Base-by-base conservation (phyloP, 2,113 vertebrate species). In the Lophura nycthemera region DNA sequence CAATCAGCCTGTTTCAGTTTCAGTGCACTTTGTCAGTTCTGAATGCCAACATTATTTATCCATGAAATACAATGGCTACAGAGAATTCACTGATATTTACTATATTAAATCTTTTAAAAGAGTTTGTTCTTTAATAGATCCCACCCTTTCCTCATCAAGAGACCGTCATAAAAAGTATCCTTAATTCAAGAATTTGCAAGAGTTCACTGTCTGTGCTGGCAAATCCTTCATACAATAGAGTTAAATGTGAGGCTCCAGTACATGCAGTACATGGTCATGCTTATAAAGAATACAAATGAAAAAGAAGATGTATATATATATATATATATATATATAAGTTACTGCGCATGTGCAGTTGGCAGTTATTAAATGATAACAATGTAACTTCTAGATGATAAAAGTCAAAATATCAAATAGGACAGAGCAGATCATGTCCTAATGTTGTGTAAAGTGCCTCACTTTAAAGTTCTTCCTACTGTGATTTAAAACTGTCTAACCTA, bases 211-310 rank as follows among this genome's bases (percentile, higher is more conserved):
- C 88, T 34, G 34, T 96, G 77, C 83, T 93, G 82, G 67, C 80
- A 96, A 76, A 91, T 74, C 59, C 66, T 73, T 85, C 87, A 84
- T 50, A 86, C 73, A 72, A 80, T 30, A 63, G 22, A 84, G 40
- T 92, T 95, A 93, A 94, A 95, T 69, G 63, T 40, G 60, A 71
- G 52, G 30, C 75, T 96, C 83, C 91, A 56, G 81, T 65, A 38
- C 38, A 91, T 86, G 83, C 86, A 93, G 56, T 34, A 86, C 56
- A 94, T 85, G 70, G 86, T 94, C 79, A 52, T 30, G 52, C 42
- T 95, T 88, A 80, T 67, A 78, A 94, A 89, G 82, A 95, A 94
- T 61, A 94, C 81, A 86, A 93, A 95, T 42, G 63, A 92, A 95
- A 93, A 48, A 73, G 85, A 70, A 67, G 72, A 72, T 30, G 52